Evolutionary conservation across 1,140 invertebrate genomes (phyloP).

Genomic region (Periplaneta americana): DNA sequence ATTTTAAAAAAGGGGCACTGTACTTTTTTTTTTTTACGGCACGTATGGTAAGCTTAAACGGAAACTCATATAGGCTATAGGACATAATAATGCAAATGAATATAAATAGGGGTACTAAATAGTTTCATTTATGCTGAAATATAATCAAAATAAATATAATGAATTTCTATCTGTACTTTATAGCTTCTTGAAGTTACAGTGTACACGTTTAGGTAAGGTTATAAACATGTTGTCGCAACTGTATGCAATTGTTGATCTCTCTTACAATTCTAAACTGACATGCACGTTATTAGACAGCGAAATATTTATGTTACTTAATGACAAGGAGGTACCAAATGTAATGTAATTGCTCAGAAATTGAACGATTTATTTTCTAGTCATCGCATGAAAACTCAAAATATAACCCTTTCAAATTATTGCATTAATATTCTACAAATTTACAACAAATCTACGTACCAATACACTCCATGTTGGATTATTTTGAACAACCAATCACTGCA

Average conservation of each 20-base stretch:
- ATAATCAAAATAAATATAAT: too few species aligned
- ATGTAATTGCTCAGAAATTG: not conserved
- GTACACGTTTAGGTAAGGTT: too few species aligned
- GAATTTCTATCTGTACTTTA: too few species aligned
- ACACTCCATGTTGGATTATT: not conserved
- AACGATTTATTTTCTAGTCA: not conserved
- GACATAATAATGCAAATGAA: too few species aligned
- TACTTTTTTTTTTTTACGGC: too few species aligned
- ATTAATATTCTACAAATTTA: not conserved
- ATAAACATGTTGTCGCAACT: not conserved
- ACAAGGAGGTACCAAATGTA: not conserved
- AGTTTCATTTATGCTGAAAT: too few species aligned
- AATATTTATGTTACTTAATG: not conserved
- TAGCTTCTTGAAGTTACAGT: too few species aligned
- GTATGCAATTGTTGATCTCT: not conserved
- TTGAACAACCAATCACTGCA: not conserved
- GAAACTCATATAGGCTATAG: too few species aligned
- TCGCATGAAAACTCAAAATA: not conserved
- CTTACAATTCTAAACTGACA: not conserved
- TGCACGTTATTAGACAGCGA: not conserved
- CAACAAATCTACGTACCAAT: not conserved
- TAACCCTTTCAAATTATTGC: not conserved
- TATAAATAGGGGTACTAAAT: too few species aligned
- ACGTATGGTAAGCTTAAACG: too few species aligned
- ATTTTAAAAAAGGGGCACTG: too few species aligned